Conservation (phyloP, 2,797 vertebrate species). For the Gadopsis marmoratus region DNA sequence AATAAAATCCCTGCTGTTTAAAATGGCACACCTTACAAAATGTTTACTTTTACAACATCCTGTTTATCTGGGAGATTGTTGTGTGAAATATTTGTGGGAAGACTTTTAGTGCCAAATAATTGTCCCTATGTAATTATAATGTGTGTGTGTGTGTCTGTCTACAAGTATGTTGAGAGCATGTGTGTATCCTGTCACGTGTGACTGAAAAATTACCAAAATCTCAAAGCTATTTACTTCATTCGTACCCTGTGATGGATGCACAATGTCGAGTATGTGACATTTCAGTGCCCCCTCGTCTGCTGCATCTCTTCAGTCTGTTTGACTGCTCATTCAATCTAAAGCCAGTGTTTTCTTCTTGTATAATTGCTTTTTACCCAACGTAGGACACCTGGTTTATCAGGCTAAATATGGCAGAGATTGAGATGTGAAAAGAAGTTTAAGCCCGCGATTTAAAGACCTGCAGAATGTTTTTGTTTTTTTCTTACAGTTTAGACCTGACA, state of each 20-base stretch:
- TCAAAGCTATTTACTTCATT: conserved; percentile 33
- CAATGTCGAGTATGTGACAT: not conserved
- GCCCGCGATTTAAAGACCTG: not conserved
- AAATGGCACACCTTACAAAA: conserved; percentile 31
- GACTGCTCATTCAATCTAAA: conserved; percentile 16
- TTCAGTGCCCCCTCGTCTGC: conserved; percentile 13
- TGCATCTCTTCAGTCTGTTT: not conserved
- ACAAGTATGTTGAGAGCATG: conserved; percentile 30
- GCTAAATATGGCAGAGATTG: not conserved
- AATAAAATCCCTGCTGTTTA: conserved; percentile 4
- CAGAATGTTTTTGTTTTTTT: conserved; percentile 17
- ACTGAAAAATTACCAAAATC: conserved; percentile 44
- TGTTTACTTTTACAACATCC: conserved; percentile 31
- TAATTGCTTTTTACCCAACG: not conserved
- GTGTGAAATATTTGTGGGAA: conserved; percentile 37
- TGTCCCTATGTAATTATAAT: conserved; percentile 30
- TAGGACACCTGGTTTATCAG: not conserved
- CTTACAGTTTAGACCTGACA: not conserved
- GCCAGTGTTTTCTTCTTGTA: not conserved
- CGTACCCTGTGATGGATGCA: conserved; percentile 34
- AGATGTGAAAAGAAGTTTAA: conserved; percentile 21
- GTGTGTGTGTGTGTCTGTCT: conserved; percentile 9
- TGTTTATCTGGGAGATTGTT: conserved; percentile 25
- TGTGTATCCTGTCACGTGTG: conserved; percentile 34
- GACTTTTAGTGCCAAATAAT: conserved; percentile 72